A percentile compares a stretch with the other conserved stretches of the same genome.
Evolutionary conservation across 2,888 invertebrate genomes (phyloP).

Genomic region (Helleia helle): DNA sequence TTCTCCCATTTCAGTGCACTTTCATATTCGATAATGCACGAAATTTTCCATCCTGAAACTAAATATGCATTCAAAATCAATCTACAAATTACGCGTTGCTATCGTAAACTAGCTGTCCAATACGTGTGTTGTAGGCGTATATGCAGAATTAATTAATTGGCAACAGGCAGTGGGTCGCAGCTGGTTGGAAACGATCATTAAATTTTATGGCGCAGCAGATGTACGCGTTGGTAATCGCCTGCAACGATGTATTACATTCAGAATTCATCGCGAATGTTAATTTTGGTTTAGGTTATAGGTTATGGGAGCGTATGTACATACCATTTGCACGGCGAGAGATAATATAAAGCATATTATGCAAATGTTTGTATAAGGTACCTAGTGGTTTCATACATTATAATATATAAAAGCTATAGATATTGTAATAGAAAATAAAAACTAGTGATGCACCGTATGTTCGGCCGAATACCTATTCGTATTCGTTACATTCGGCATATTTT

Average conservation of each 20-base stretch:
- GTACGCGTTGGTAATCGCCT: constrained; percentile 46
- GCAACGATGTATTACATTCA: constrained; percentile 30
- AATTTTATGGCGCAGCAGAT: constrained; percentile 60
- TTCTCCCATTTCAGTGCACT: not conserved
- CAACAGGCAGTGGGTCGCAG: constrained; percentile 53
- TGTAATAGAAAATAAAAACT: no score
- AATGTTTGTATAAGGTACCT: no score
- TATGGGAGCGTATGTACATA: no score
- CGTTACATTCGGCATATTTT: no score
- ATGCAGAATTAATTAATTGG: constrained; percentile 60
- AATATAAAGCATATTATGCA: no score
- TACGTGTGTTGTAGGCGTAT: constrained; percentile 52
- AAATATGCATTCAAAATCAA: constrained; percentile 10
- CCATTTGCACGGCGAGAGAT: no score
- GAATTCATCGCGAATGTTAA: constrained; percentile 32
- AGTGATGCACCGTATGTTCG: no score
- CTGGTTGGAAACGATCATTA: constrained; percentile 52
- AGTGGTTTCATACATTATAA: no score
- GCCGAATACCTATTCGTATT: no score
- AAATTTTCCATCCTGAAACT: not conserved
- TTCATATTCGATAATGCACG: not conserved
- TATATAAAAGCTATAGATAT: no score
- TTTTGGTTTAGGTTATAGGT: constrained; percentile 25
- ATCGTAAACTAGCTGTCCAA: constrained; percentile 59
- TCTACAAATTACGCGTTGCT: constrained; percentile 32